Conservation (phyloP, 1,140 invertebrate species). For the Oryzaephilus surinamensis region DNA sequence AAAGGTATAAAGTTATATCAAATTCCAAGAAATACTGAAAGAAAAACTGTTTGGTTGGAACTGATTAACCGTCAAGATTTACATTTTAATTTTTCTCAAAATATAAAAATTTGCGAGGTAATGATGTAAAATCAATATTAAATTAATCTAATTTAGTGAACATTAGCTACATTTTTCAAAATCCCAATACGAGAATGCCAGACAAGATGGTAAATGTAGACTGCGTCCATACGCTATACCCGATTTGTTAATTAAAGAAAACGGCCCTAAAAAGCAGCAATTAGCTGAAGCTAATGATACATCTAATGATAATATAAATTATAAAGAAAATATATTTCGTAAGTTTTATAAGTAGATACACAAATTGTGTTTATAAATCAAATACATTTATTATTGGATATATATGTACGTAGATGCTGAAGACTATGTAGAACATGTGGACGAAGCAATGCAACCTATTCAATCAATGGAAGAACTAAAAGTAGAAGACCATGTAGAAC, state of each 20-base stretch:
- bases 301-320: neutral
- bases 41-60: neutral
- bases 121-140: neutral
- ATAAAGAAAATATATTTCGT: too few relatives aligned
- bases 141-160: neutral
- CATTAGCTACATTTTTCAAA: conserved; percentile 2
- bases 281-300: neutral
- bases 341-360: neutral
- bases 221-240: neutral
- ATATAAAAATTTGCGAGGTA: conserved; percentile 1
- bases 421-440: neutral
- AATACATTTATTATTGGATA: neutral
- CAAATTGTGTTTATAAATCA: neutral
- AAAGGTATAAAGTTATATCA: neutral
- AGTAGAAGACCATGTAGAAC: neutral
- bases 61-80: too few relatives aligned
- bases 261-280: neutral
- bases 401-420: neutral
- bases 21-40: neutral
- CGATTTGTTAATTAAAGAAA: neutral
- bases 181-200: neutral
- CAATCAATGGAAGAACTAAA: too few relatives aligned
- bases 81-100: neutral
- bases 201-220: neutral
- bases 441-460: neutral